Evolutionary conservation across 2,888 invertebrate genomes (phyloP).

Genomic region (Dynastes tityus): DNA sequence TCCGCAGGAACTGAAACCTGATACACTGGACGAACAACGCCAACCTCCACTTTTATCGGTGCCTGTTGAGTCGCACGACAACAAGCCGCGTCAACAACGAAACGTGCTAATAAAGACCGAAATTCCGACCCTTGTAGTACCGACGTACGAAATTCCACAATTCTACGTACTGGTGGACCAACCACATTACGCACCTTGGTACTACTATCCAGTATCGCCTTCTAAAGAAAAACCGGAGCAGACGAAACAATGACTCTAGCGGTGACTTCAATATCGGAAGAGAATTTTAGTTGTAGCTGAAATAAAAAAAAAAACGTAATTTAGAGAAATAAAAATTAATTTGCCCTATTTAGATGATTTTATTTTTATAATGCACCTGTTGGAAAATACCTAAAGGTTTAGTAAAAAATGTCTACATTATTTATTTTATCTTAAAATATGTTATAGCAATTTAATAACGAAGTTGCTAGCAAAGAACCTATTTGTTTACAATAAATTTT

Average conservation of each 20-base stretch:
- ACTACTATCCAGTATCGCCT: conserved; percentile 26
- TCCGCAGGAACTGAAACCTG: not conserved
- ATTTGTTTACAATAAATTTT: too few relatives aligned
- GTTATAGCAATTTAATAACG: too few relatives aligned
- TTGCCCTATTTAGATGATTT: not conserved
- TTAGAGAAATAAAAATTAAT: conserved; percentile 24
- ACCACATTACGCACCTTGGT: conserved; percentile 35
- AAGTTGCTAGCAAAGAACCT: too few relatives aligned
- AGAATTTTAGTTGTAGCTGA: conserved; percentile 36
- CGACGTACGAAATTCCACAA: conserved; percentile 38
- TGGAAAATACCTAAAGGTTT: too few relatives aligned
- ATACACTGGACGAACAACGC: conserved; percentile 15
- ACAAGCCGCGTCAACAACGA: conserved; percentile 23
- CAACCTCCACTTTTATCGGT: not conserved
- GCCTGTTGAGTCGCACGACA: conserved; percentile 21
- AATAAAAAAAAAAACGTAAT: conserved; percentile 29
- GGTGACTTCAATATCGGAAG: not conserved
- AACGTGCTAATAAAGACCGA: conserved; percentile 24
- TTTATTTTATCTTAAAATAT: too few relatives aligned
- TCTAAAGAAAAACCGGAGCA: conserved; percentile 22
- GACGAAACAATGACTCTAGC: not conserved
- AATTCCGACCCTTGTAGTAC: conserved; percentile 25
- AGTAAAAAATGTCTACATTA: too few relatives aligned
- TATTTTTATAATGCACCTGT: not conserved
- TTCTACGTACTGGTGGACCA: conserved; percentile 37